These are phyloP conservation scores for Ectobius pallidus DNA, from an alignment of 2,888 invertebrate species.

Conservation along the genomic window DNA sequence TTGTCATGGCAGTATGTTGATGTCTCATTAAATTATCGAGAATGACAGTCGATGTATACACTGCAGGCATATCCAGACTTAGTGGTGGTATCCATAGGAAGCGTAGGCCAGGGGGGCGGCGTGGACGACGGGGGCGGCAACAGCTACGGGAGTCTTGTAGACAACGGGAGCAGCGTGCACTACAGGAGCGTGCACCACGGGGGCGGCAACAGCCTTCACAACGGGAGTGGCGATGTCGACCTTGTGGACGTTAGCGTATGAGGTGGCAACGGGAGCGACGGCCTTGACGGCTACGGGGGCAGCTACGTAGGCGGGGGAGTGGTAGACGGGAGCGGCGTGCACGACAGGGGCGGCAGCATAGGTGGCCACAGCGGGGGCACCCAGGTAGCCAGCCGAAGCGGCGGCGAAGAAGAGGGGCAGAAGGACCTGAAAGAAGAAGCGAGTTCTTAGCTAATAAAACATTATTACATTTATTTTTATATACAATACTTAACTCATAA, in stretches of 20 bases:
- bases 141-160: neutral
- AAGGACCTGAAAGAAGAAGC: constrained; percentile 30
- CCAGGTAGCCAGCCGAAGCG: constrained; percentile 54
- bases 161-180: neutral
- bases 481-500: no score
- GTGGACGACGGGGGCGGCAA: constrained; percentile 9
- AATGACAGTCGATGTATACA: neutral
- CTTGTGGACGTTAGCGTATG: constrained; percentile 52
- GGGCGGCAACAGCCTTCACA: constrained; percentile 48
- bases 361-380: constrained; percentile 55
- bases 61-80: neutral
- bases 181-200: constrained; percentile 55
- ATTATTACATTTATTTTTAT: no score
- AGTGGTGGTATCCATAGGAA: neutral
- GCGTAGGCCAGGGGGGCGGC: constrained; percentile 19
- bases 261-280: constrained; percentile 47
- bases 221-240: constrained; percentile 38
- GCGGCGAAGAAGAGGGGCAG: constrained; percentile 47
- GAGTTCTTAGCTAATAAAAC: no score
- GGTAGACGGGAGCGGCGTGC: constrained; percentile 42
- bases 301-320: constrained; percentile 31
- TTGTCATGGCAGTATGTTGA: constrained; percentile 1
- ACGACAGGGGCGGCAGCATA: constrained; percentile 24
- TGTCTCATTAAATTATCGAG: constrained; percentile 7
- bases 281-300: constrained; percentile 42